Percentiles rank a stretch among this genome's conserved stretches.
Conservation (phyloP, 92 coral and sea anemone species). For the Bergia puertoricense region DNA sequence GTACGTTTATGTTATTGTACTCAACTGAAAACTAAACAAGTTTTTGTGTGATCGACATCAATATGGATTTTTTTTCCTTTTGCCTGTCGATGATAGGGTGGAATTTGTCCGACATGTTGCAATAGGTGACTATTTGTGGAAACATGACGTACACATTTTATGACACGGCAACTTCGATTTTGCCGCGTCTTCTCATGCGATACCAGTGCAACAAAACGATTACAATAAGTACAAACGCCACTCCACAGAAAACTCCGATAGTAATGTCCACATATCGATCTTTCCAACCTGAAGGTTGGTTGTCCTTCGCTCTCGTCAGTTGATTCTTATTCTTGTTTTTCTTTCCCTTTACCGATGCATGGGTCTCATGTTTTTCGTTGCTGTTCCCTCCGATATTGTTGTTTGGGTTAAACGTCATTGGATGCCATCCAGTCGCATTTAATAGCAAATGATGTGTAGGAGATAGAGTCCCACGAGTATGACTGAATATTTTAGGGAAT, state of each 20-base stretch:
- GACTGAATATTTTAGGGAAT: background rate
- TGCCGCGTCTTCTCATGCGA: slow-evolving; percentile 19
- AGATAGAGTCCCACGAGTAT: background rate
- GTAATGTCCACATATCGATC: background rate
- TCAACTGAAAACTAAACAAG: too few relatives aligned
- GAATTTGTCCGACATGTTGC: too few relatives aligned
- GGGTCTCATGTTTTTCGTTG: background rate
- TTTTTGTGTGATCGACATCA: too few relatives aligned
- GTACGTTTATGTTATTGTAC: too few relatives aligned
- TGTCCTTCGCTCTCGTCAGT: background rate
- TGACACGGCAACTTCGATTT: slow-evolving; percentile 1
- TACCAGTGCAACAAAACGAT: background rate
- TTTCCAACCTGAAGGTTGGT: background rate
- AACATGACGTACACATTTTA: too few relatives aligned
- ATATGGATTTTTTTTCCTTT: too few relatives aligned
- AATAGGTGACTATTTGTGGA: too few relatives aligned
- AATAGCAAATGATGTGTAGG: background rate
- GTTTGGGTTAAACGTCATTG: background rate
- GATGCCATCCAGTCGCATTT: background rate
- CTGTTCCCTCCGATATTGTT: background rate
- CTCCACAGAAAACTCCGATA: slow-evolving; percentile 1
- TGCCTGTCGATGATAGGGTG: too few relatives aligned
- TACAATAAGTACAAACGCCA: background rate
- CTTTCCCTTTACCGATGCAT: background rate
- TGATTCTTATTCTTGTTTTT: background rate